Conservation (phyloP, 2,113 vertebrate species). For the Galbula dea region DNA sequence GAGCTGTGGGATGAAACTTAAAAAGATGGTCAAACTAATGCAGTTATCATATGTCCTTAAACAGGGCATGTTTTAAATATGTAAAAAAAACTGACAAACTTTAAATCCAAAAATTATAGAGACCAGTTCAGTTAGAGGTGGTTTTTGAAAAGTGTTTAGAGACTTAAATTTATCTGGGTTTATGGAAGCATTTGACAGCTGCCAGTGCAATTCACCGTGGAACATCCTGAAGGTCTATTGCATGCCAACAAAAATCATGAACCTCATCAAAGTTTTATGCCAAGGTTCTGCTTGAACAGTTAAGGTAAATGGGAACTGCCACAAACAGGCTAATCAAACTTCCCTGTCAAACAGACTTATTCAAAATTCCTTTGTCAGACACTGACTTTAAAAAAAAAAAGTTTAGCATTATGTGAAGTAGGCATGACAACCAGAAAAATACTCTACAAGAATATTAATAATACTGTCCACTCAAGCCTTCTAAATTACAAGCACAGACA, state of each 20-base stretch:
- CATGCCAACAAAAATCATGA: conserved; percentile 46
- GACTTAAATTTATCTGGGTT: conserved; percentile 11
- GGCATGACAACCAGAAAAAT: not conserved
- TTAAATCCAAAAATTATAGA: conserved; percentile 8
- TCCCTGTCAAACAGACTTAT: not conserved
- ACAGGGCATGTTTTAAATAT: not conserved
- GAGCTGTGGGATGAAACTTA: not conserved
- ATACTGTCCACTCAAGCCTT: not conserved
- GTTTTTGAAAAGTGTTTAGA: not conserved
- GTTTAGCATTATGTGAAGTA: not conserved
- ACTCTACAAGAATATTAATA: not conserved
- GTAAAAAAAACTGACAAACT: not conserved
- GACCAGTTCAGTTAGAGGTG: not conserved
- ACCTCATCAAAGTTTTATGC: conserved; percentile 24
- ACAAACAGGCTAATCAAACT: conserved; percentile 24
- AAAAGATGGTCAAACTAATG: not conserved
- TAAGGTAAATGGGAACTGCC: conserved; percentile 8
- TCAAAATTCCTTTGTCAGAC: not conserved
- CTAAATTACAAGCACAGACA: not conserved
- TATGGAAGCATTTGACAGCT: conserved; percentile 36
- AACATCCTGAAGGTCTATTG: conserved; percentile 37
- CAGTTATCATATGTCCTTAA: not conserved
- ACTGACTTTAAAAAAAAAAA: not conserved
- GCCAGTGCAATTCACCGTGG: not conserved
- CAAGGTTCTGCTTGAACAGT: conserved; percentile 42